Evolutionary conservation across 2,797 vertebrate species (phyloP), one percentile per base, ranked within the genome.

Genomic region (Sebastes variabilis): DNA sequence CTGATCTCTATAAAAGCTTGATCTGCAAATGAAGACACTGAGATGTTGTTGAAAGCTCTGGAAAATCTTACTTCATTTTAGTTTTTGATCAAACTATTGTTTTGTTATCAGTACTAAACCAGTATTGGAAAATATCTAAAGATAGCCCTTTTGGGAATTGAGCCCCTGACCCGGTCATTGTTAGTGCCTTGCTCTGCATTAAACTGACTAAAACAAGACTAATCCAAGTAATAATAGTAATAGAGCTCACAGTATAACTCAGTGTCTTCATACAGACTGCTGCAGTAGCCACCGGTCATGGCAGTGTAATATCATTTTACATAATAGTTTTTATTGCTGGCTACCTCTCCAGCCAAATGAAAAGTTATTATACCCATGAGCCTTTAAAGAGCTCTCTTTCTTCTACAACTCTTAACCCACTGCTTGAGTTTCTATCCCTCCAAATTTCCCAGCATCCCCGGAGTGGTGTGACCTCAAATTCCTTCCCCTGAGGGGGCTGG

Each of bases 401-500:
- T 82, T 72, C 70, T 52, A 16, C 72, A 25, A 56, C 58, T 84
- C 82, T 78, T 66, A 55, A 75, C 75, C 68, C 38, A 1, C 67
- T 67, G 72, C 81, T 89, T 79, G 56, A 80, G 75, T 91, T 91
- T 92, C 83, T 12, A 30, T 79, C 61, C 70, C 70, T 64, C 72
- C 62, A 55, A 36, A 86, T 89, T 84, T 92, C 89, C 87, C 79
- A 81, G 86, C 84, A 84, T 81, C 80, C 87, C 82, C 22, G 58
- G 82, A 87, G 89, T 59, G 64, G 84, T 60, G 80, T 84, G 83
- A 92, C 90, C 89, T 90, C 82, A 84, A 84, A 94, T 93, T 93
- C 90, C 85, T 92, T 88, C 88, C 86, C 81, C 70, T 42, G 69
- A 27, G 72, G 78, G 80, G 73, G 30, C 29, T 13, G 42, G 83